A percentile compares a stretch with the other conserved stretches of the same genome.
Conservation (phyloP, 2,113 vertebrate genomes). For the Genyomyrus donnyi region DNA sequence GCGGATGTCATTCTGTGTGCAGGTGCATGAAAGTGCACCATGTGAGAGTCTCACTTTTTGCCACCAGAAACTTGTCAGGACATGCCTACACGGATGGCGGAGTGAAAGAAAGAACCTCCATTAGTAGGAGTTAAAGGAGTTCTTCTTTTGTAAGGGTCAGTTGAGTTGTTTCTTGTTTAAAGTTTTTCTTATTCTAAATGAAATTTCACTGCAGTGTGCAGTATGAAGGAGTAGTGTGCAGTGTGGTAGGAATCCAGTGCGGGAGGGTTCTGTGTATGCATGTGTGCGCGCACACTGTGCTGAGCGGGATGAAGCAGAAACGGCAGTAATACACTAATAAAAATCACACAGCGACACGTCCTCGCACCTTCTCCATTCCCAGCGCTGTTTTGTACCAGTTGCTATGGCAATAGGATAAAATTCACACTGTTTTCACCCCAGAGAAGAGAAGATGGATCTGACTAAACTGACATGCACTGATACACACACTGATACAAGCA, state of each 20-base stretch:
- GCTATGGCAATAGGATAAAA: conserved; percentile 66
- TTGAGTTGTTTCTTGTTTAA: background rate
- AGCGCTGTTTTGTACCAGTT: conserved; percentile 55
- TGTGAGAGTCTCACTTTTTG: background rate
- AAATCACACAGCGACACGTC: conserved; percentile 63
- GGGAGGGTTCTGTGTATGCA: conserved; percentile 12
- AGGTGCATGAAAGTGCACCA: background rate
- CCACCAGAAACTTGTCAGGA: background rate
- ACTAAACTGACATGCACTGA: conserved; percentile 45
- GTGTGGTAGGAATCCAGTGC: background rate
- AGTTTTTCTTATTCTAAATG: background rate
- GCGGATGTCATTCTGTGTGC: background rate
- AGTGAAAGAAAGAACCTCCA: background rate
- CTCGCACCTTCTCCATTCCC: conserved; percentile 65
- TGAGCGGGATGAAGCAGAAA: conserved; percentile 22
- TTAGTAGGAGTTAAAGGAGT: conserved; percentile 15
- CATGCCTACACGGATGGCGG: background rate
- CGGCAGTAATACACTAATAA: conserved; percentile 53
- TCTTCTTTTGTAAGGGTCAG: background rate
- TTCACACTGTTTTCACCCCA: conserved; percentile 65
- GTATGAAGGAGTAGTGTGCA: background rate
- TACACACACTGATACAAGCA: conserved; percentile 27
- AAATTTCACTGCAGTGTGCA: background rate
- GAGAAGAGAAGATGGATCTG: conserved; percentile 55
- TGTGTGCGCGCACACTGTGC: conserved; percentile 29